A percentile compares a stretch with the other conserved stretches of the same genome.
phyloP scores from a whole-genome alignment of 2,113 vertebrate genomes.

The Panthera uncia region DNA sequence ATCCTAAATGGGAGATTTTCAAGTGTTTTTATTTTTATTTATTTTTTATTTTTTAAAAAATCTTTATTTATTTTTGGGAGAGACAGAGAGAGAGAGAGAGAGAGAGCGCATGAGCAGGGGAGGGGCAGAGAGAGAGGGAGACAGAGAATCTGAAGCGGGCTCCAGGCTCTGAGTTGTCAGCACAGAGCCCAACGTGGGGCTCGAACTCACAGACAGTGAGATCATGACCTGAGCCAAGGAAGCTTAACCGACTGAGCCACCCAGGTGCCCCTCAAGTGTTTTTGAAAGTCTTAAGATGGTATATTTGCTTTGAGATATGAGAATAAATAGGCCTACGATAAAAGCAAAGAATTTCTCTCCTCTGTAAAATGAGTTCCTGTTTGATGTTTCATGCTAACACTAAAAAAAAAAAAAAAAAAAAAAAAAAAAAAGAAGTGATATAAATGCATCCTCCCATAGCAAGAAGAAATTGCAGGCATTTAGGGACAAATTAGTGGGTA shows the following conservation, averaged over 20 bases:
- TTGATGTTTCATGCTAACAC: neutral
- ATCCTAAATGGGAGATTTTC: neutral
- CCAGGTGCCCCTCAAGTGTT: neutral
- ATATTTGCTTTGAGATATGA: neutral
- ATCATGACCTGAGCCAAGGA: no score
- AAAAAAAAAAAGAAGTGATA: neutral
- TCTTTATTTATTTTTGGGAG: no score
- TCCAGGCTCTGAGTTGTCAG: no score
- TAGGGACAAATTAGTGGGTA: neutral
- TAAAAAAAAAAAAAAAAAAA: neutral
- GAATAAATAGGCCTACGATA: neutral
- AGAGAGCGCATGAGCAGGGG: no score
- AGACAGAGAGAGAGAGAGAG: no score
- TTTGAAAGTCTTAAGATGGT: neutral
- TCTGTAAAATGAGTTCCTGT: neutral
- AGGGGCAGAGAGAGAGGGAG: no score
- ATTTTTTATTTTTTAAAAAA: no score
- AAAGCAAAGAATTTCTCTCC: neutral
- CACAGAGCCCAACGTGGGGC: no score
- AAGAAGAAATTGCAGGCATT: neutral
- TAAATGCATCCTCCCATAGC: neutral
- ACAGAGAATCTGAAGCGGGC: no score
- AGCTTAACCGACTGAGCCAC: no score
- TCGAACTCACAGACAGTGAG: no score
- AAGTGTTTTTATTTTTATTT: neutral